These are phyloP conservation scores for Agriopis leucophaearia DNA, from an alignment of 2,888 invertebrate species.

Conservation along the genomic window DNA sequence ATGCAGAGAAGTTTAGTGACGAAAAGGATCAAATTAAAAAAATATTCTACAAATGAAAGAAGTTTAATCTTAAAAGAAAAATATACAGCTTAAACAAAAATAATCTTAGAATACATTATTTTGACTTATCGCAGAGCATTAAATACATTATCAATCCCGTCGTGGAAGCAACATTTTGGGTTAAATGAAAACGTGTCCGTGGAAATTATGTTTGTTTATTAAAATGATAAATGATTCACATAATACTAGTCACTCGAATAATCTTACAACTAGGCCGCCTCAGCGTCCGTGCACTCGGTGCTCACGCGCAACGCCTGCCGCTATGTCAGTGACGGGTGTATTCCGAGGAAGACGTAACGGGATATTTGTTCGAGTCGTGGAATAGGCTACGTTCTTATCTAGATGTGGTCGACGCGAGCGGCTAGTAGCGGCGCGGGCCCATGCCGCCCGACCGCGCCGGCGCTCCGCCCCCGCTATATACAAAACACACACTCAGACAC, in stretches of 20 bases:
- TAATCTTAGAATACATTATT: slow-evolving; percentile 53
- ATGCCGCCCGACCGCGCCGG: slow-evolving; percentile 69
- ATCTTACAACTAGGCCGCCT: slow-evolving; percentile 42
- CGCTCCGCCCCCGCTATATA: slow-evolving; percentile 73
- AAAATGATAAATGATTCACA: slow-evolving; percentile 64
- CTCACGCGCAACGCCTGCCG: slow-evolving; percentile 38
- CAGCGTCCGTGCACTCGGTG: slow-evolving; percentile 19
- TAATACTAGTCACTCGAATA: slow-evolving; percentile 54
- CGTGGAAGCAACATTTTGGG: slow-evolving; percentile 46
- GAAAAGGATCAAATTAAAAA: slow-evolving; percentile 55
- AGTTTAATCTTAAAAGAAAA: slow-evolving; percentile 69
- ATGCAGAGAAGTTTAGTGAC: slow-evolving; percentile 65
- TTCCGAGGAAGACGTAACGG: slow-evolving; percentile 45
- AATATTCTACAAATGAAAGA: slow-evolving; percentile 56
- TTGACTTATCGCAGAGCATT: slow-evolving; percentile 44
- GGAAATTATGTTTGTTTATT: slow-evolving; percentile 66
- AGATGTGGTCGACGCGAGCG: slow-evolving; percentile 36
- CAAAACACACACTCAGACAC: slow-evolving; percentile 54
- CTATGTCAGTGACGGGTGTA: slow-evolving; percentile 44
- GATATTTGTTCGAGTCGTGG: slow-evolving; percentile 52
- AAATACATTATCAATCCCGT: slow-evolving; percentile 48
- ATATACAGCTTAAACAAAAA: slow-evolving; percentile 66
- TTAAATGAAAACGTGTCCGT: slow-evolving; percentile 67
- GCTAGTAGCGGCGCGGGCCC: slow-evolving; percentile 80
- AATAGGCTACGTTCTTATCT: slow-evolving; percentile 49